These are phyloP conservation scores for Anguilla pacifica DNA, from an alignment of 2,797 vertebrate species.

Conservation along the genomic window DNA sequence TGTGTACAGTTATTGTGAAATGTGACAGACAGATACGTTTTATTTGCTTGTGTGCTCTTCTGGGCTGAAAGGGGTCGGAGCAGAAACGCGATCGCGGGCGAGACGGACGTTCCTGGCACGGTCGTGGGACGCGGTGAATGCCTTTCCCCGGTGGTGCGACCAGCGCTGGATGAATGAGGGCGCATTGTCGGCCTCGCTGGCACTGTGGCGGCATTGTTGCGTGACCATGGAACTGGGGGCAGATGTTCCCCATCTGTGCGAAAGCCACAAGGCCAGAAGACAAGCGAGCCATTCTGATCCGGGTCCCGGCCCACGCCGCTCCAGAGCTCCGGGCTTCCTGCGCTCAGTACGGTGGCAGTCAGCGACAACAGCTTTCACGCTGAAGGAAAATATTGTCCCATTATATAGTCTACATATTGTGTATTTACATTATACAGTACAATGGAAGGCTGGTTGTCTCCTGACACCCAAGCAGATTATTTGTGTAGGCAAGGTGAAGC, in stretches of 20 bases:
- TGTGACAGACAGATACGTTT: background rate
- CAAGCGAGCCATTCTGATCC: constrained; percentile 4
- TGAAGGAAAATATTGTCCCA: constrained; percentile 1
- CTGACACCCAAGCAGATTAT: background rate
- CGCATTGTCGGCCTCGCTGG: constrained; percentile 4
- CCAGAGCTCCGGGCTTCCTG: constrained; percentile 1
- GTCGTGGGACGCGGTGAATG: constrained; percentile 10
- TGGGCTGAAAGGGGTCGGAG: background rate
- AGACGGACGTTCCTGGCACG: constrained; percentile 28
- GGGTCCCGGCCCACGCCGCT: constrained; percentile 32
- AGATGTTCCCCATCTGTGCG: constrained; percentile 1
- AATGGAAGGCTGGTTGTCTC: background rate
- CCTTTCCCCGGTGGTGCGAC: background rate
- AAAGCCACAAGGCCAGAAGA: background rate
- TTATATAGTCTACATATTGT: background rate
- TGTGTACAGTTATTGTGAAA: background rate
- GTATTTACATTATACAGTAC: background rate
- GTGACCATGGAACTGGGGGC: background rate
- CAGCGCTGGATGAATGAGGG: background rate
- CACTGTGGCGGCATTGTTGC: constrained; percentile 23
- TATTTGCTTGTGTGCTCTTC: background rate
- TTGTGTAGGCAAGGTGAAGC: constrained; percentile 1
- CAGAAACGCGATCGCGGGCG: background rate
- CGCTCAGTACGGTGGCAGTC: background rate
- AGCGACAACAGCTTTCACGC: background rate